Evolutionary conservation across 2,113 vertebrate species (phyloP), one percentile per base, ranked within the genome.

Genomic region (Stigmatopora nigra): DNA sequence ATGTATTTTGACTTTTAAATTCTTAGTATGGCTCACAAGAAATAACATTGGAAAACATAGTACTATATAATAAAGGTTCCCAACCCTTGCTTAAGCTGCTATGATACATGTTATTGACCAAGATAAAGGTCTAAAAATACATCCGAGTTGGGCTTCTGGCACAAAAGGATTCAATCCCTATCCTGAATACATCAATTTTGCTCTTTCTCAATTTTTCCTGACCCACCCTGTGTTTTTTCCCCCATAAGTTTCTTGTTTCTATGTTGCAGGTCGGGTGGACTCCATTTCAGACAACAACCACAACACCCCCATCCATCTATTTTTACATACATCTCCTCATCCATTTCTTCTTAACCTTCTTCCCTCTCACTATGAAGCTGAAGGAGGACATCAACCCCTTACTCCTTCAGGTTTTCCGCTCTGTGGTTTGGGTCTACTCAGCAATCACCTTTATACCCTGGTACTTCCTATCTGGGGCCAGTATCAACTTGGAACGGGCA

Each of bases 381-480:
- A 97, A 98, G 81, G 94, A 98, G 83, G 90, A 93, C 72, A 92
- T 98, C 69, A 94, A 95, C 68, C 95, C 95, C 1, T 44, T 98
- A 82, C 91, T 98, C 82, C 88, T 95, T 56, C 92, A 93, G 73
- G 81, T 97, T 14, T 93, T 98, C 87, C 94, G 92, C 73, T 95
- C 95, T 2, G 75, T 95, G 4, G 88, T 94, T 68, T 92, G 92
- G 84, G 75, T 98, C 63, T 99, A 98, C 84, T 90, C 94, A 1
- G 71, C 95, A 74, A 85, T 98, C 84, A 96, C 93, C 0, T 97
- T 94, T 77, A 88, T 98, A 83, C 95, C 96, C 0, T 98, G 94
- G 92, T 97, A 95, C 87, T 88, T 99, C 71, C 85, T 99, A 56
- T 94, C 92, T 10, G 93, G 93, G 31, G 91, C 93, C 41, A 87